Base-by-base conservation (phyloP, 2,888 invertebrate genomes). In the Isoperla grammatica region DNA sequence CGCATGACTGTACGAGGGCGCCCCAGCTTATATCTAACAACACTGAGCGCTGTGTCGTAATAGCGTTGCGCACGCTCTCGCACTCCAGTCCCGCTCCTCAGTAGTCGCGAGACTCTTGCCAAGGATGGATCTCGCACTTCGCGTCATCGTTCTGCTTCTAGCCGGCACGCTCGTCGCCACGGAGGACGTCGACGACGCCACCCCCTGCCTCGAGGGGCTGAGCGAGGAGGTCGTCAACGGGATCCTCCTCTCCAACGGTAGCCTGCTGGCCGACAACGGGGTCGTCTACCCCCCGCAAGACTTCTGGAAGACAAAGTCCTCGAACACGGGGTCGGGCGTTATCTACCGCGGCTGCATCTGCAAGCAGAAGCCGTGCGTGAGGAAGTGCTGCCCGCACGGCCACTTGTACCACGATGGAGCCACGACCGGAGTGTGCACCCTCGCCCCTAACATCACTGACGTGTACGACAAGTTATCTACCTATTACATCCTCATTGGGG, bases 271-370 rank as follows among this genome's bases (percentile, higher is more conserved):
- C 3, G 49, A 13, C 2, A 40, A 20, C 19, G 49, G 40, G 1
- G 1, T 56, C 8, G 39, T 42, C 23, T 60, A 56, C 15, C 56
- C 60, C 6, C 50, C 60, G 35, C 56, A 40, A 13, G 23, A 40
- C 2, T 50, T 35, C 35, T 60, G 60, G 60, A 15, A 49, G 56
- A 19, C 46, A 5, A 6, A 6, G 11, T 15, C 29, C 8, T 9
- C 13, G 9, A 11, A 39, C 39, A 37, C 39, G 20, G 12, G 15
- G 37, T 22, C 39, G 1, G 48, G 19, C 20, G 50, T 58, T 6
- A 8, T 29, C 29, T 29, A 29, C 29, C 15, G 74, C 1, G 75
- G 73, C 1, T 76, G 75, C 58, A 68, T 74, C 20, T 75, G 75
- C 58, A 67, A 69, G 17, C 37, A 74, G n/a, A 72, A 70, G 63